Evolutionary conservation across 2,797 vertebrate genomes (phyloP), one percentile per base, ranked within the genome.

Genomic region (Molossus alvarezi): DNA sequence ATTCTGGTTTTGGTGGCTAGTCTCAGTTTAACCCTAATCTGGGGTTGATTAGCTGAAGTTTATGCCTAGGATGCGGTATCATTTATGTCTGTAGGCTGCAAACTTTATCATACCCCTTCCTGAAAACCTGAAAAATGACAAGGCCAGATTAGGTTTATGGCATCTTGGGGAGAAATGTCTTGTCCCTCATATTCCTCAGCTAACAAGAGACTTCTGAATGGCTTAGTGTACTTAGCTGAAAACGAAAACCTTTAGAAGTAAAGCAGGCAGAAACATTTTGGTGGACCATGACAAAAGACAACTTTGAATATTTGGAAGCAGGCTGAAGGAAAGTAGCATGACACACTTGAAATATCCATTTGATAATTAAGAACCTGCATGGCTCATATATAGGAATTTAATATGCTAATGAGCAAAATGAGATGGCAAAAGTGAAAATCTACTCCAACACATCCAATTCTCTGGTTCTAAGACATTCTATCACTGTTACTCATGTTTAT

Each of bases 221-320:
- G 67, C 57, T 96, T 85, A 92, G 96, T 95, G 86, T 88, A 92
- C 77, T 84, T 72, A 90, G 88, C 93, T 96, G 94, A 96, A 98
- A 97, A 95, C 81, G 96, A 91, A 95, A 94, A 97, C 9, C 88
- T 97, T 97, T 71, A 95, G 94, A 97, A 97, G 65, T 45, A 96
- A 96, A 88, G 37, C 82, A 95, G 92, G 65, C 25, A 95, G 92
- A 95, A 88, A 91, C 88, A 87, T 80, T 95, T 18, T 81, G 72
- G 95, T 17, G 67, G 58, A 97, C 84, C 91, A 93, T 13, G 45
- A 79, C 51, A 96, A 97, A 95, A 96, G 95, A 94, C 85, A 96
- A 88, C 92, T 96, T 85, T 92, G 87, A 97, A 97, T 93, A 90
- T 83, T 89, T 96, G 85, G 80, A 96, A 97, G 75, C 83, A 97